These are phyloP conservation scores for Drosophila aldrichi DNA, from an alignment of 2,888 invertebrate genomes.

Conservation along the genomic window DNA sequence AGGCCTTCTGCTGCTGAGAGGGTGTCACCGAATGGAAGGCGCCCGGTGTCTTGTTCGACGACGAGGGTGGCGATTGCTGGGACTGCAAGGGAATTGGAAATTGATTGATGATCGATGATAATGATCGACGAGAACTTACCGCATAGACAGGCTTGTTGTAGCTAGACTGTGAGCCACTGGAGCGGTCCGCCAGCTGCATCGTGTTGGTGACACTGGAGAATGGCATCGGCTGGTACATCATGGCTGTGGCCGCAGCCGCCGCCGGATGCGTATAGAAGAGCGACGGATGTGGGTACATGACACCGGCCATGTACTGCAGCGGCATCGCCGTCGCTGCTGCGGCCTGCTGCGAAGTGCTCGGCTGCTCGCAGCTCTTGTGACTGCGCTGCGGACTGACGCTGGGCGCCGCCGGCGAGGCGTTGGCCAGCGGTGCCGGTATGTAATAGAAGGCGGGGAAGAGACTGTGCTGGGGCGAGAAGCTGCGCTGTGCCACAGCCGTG, in stretches of 20 bases:
- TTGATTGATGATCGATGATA: too few species aligned
- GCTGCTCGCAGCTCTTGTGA: constrained; percentile 55
- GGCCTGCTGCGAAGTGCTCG: constrained; percentile 72
- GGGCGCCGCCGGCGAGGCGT: constrained; percentile 14
- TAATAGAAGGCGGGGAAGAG: constrained; percentile 87
- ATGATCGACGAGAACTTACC: background rate
- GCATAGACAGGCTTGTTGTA: constrained; percentile 64
- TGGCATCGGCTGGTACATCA: constrained; percentile 88
- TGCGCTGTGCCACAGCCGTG: constrained; percentile 76
- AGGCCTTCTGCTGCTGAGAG: constrained; percentile 74
- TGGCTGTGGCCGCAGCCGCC: constrained; percentile 76
- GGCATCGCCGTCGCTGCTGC: constrained; percentile 66
- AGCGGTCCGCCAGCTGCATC: constrained; percentile 60
- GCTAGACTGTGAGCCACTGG: constrained; percentile 32
- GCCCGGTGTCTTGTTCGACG: constrained; percentile 67
- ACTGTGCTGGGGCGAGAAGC: constrained; percentile 82
- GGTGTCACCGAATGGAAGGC: constrained; percentile 81
- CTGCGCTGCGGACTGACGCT: constrained; percentile 2
- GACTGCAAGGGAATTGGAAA: constrained; percentile 4
- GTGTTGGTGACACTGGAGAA: constrained; percentile 84
- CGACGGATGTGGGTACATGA: constrained; percentile 88
- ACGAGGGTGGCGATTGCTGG: constrained; percentile 57
- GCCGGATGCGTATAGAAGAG: constrained; percentile 87
- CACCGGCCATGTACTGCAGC: constrained; percentile 88
- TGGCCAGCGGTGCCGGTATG: constrained; percentile 84